Evolutionary conservation across 2,797 vertebrate species (phyloP), one percentile per base, ranked within the genome.

Genomic region (Sebastes alutus): DNA sequence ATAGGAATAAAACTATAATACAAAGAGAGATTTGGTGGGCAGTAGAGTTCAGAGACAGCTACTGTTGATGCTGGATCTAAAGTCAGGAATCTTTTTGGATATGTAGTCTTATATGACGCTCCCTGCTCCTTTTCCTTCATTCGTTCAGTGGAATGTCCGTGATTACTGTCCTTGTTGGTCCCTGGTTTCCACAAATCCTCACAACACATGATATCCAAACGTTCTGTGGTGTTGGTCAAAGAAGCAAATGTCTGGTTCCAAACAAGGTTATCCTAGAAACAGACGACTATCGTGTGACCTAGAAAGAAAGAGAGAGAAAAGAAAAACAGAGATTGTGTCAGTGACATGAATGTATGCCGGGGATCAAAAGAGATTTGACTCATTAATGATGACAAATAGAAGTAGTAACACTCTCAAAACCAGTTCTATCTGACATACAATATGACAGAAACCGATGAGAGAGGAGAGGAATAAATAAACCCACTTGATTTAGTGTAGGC

Each of bases 261-360:
- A 86, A 88, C 80, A 61, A 62, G 78, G 74, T 76, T 56, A 25
- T 89, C 85, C 87, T 73, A 76, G 84, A 78, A 82, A 76, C 68
- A 80, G 87, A 83, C 10, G 73, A 96, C 94, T 96, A 96, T 94
- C 95, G 95, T 55, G 96, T 96, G 86, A 96, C 96, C 96, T 96
- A 86, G 67, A 92, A 73, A 89, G 68, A 88, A 42, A 91, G 16
- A 18, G n/a, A 59, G 30, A 75, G 3, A 66, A 42, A 78, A 63
- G 56, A 25, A 63, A 30, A 55, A 23, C 3, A 64, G 8, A 70
- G 54, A 68, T 16, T 32, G 63, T 65, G 52, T 59, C 82, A 75
- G 35, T 46, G 75, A 32, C 32, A 32, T 33, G 12, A 78, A 82
- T 58, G 70, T 20, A 60, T 35, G 42, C 35, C 14, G 9, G 10